Base-by-base conservation (phyloP, 2,113 vertebrate genomes). In the Lonchura striata region DNA sequence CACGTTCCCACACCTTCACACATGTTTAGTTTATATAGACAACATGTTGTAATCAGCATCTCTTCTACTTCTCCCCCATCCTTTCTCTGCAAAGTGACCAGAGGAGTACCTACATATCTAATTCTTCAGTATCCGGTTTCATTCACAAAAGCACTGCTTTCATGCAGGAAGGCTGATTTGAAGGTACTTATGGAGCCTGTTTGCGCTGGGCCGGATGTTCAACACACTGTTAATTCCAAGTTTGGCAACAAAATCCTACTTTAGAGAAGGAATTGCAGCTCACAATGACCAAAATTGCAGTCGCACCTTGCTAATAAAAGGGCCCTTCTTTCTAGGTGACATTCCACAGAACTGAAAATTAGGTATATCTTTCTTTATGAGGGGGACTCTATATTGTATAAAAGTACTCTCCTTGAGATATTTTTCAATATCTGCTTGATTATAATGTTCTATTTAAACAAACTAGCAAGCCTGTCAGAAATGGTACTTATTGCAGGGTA, bases 401-500 rank as follows among this genome's bases (percentile, higher is more conserved):
- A 93, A 89, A 93, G 76, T 70, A 86, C 83, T 84, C 69, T 88
- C 84, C 85, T 95, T 88, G 72, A 96, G 88, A 78, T 88, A 47
- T 77, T 94, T 87, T 89, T 81, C 85, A 96, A 66, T 85, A 90
- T 61, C 76, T 95, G 57, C 65, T 76, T 92, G 79, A 81, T 88
- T 95, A 65, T 82, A 65, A 71, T 30, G 80, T 93, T 72, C 61
- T 89, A 44, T 96, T 94, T 90, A 90, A 95, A 94, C 95, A 96
- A 95, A 81, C 91, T 95, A 76, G 74, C 84, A 80, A 86, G 83
- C 86, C 94, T 93, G 92, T 96, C 92, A 97, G 85, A 86, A 95
- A 95, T 88, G 90, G 96, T 92, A 96, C 97, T 98, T 96, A 97
- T 10, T 81, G 50, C 93, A 95, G 89, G 91, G 63, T 91, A 97